Conservation (phyloP, 1,140 invertebrate species). For the Brachystomella parvula region DNA sequence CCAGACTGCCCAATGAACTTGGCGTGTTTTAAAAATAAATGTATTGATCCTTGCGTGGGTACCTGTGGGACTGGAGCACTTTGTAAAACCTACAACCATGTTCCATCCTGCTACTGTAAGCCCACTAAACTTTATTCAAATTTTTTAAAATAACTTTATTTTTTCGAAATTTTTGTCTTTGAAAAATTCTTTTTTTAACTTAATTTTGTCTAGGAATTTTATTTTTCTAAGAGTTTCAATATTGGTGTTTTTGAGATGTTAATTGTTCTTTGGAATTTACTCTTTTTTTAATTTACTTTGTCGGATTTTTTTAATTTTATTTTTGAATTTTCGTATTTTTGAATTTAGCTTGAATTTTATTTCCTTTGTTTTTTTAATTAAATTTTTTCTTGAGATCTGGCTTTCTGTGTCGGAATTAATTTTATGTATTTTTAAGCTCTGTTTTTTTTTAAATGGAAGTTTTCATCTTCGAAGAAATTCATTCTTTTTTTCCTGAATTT, state of each 20-base stretch:
- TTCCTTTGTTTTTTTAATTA: too few species aligned
- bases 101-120: slow-evolving; percentile 63
- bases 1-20: slow-evolving; percentile 71
- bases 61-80: slow-evolving; percentile 15
- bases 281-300: slow-evolving; percentile 46
- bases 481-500: too few species aligned
- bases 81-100: slow-evolving; percentile 59
- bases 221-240: slow-evolving; percentile 52
- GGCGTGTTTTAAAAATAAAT: slow-evolving; percentile 71
- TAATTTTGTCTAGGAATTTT: slow-evolving; percentile 56
- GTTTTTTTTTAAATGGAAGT: too few species aligned
- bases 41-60: slow-evolving; percentile 57
- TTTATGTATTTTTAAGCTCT: too few species aligned
- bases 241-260: slow-evolving; percentile 61
- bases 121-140: slow-evolving; percentile 44
- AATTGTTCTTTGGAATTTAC: slow-evolving; percentile 56
- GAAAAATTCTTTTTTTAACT: slow-evolving; percentile 54
- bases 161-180: slow-evolving; percentile 40
- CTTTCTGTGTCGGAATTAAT: too few species aligned
- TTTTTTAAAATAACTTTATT: neutral
- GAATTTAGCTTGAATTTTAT: too few species aligned
- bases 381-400: too few species aligned
- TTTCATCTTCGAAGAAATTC: too few species aligned
- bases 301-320: too few species aligned
- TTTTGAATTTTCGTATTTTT: too few species aligned